These are phyloP conservation scores for Ptychadena robeensis DNA, from an alignment of 2,797 vertebrate species.

Conservation along the genomic window DNA sequence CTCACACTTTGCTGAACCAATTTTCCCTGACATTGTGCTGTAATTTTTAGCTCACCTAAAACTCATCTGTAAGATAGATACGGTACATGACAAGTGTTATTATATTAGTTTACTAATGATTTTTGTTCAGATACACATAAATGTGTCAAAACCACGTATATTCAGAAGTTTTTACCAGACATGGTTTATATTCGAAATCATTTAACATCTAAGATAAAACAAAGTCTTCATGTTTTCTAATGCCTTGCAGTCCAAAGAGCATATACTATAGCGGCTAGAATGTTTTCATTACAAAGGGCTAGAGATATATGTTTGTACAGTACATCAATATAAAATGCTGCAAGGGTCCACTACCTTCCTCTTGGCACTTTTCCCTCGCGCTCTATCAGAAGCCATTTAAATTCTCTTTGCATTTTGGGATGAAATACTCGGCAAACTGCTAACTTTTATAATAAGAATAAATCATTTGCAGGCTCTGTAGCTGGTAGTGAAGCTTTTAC, in stretches of 20 bases:
- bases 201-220: neutral
- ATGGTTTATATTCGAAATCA: neutral
- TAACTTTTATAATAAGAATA: constrained; percentile 60
- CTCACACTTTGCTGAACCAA: too few relatives aligned
- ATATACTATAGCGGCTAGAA: neutral
- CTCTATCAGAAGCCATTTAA: constrained; percentile 42
- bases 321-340: neutral
- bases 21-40: too few relatives aligned
- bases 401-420: constrained; percentile 59
- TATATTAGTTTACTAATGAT: too few relatives aligned
- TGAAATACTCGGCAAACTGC: constrained; percentile 60
- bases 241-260: neutral
- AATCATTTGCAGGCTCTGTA: constrained; percentile 58
- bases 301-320: neutral
- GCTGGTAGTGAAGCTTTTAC: constrained; percentile 59
- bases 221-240: neutral
- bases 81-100: too few relatives aligned
- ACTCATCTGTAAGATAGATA: too few relatives aligned
- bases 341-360: neutral
- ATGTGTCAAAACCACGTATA: too few relatives aligned
- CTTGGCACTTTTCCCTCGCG: constrained; percentile 13
- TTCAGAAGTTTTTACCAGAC: too few relatives aligned
- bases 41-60: too few relatives aligned
- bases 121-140: too few relatives aligned
- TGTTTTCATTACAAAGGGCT: neutral